A percentile compares a stretch with the other conserved stretches of the same genome.
These are phyloP conservation scores for Eleutherodactylus coqui DNA, from an alignment of 2,797 vertebrate species.

Conservation along the genomic window DNA sequence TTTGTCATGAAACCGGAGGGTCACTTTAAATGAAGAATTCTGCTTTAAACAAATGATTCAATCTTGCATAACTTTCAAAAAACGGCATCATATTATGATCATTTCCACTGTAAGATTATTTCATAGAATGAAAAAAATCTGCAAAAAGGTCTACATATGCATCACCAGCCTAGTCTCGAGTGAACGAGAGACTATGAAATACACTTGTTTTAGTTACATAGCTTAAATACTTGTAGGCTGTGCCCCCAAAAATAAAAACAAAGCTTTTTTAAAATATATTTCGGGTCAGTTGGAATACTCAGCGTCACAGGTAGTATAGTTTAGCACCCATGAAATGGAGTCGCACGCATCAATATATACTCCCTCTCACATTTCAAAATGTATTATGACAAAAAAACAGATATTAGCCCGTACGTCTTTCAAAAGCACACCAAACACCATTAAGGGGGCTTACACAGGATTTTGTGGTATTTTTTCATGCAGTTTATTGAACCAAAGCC, in stretches of 20 bases:
- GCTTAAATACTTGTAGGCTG: no score
- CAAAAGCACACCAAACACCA: background rate
- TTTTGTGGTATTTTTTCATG: no score
- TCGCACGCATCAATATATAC: background rate
- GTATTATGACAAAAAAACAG: background rate
- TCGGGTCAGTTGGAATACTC: background rate
- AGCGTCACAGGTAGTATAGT: background rate
- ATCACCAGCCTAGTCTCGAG: background rate
- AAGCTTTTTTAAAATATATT: background rate
- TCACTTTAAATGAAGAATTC: background rate
- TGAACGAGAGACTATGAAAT: no score
- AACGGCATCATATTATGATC: background rate
- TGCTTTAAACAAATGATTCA: no score
- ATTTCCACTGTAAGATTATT: background rate
- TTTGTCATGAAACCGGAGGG: no score
- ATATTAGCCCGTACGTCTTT: background rate
- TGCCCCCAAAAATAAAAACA: background rate
- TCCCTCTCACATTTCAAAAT: background rate
- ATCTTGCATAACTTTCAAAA: background rate
- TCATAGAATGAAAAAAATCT: background rate
- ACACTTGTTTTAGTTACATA: no score
- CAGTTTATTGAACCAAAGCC: no score
- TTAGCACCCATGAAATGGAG: background rate
- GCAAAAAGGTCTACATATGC: background rate
- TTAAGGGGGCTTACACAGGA: no score